These are phyloP conservation scores for Euura lappo DNA, from an alignment of 1,140 invertebrate species.

Conservation along the genomic window DNA sequence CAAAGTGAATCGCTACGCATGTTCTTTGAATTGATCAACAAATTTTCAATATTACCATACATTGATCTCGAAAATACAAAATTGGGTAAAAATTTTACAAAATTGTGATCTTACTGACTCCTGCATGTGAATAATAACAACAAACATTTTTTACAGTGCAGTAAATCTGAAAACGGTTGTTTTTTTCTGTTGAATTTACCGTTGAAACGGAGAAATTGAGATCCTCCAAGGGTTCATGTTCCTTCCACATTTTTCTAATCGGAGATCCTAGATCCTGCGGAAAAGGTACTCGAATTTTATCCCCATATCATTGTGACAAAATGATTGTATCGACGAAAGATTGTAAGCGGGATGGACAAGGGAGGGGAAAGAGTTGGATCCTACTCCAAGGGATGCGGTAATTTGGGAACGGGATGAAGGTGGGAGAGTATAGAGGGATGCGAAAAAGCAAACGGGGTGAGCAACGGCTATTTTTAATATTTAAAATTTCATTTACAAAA, in stretches of 20 bases:
- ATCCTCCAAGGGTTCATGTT: too few relatives aligned
- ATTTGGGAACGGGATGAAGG: conserved; percentile 8
- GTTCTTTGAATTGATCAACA: too few relatives aligned
- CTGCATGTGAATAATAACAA: too few relatives aligned
- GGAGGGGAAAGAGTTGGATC: background rate
- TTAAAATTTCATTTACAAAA: conserved; percentile 60
- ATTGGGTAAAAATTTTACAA: too few relatives aligned
- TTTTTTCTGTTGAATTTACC: background rate
- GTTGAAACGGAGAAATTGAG: too few relatives aligned
- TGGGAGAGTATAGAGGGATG: conserved; percentile 11
- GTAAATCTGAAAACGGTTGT: too few relatives aligned
- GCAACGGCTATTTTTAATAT: conserved; percentile 54
- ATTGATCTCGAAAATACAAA: background rate
- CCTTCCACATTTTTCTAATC: too few relatives aligned
- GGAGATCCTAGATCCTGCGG: too few relatives aligned
- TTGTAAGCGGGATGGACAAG: conserved; percentile 45
- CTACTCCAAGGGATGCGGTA: conserved; percentile 22
- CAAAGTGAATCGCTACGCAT: too few relatives aligned
- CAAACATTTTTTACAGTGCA: too few relatives aligned
- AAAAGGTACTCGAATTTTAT: conserved; percentile 44
- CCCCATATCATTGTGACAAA: conserved; percentile 47
- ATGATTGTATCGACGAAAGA: conserved; percentile 57
- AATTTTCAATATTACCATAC: too few relatives aligned
- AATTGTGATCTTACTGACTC: background rate
- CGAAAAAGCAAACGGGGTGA: conserved; percentile 11